Percentiles rank a stretch among this genome's conserved stretches.
Evolutionary conservation across 2,113 vertebrate genomes (phyloP).

Genomic region (Dolichotis patagonum): DNA sequence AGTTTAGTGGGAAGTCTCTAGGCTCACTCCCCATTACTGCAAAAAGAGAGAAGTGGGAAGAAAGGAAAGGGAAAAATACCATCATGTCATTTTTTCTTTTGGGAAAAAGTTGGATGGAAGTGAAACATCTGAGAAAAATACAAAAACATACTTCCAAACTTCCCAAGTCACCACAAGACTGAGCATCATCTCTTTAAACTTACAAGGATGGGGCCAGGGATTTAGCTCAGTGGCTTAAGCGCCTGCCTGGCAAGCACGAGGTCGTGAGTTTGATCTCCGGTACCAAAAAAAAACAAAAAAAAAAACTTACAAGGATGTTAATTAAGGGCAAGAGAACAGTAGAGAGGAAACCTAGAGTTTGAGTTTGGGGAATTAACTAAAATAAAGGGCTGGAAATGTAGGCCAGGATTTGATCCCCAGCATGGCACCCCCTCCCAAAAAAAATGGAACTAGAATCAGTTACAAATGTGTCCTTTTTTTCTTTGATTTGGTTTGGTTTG

Average conservation of each 20-base stretch:
- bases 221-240: too few relatives aligned
- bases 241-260: too few relatives aligned
- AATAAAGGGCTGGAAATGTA: background rate
- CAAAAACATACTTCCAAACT: background rate
- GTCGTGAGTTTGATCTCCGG: too few relatives aligned
- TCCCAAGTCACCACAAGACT: background rate
- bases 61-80: background rate
- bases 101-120: constrained; percentile 13
- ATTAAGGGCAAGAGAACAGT: background rate
- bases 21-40: background rate
- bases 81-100: background rate
- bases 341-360: background rate
- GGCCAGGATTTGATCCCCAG: background rate
- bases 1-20: background rate
- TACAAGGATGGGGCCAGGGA: too few relatives aligned
- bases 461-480: background rate
- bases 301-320: background rate
- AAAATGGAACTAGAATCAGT: background rate
- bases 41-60: background rate
- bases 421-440: background rate
- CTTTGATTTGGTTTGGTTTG: background rate
- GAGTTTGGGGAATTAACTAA: constrained; percentile 40
- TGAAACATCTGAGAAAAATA: background rate
- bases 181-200: background rate
- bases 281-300: too few relatives aligned